phyloP scores from a whole-genome alignment of 2,113 vertebrate genomes.

The Macroglossus sobrinus region DNA sequence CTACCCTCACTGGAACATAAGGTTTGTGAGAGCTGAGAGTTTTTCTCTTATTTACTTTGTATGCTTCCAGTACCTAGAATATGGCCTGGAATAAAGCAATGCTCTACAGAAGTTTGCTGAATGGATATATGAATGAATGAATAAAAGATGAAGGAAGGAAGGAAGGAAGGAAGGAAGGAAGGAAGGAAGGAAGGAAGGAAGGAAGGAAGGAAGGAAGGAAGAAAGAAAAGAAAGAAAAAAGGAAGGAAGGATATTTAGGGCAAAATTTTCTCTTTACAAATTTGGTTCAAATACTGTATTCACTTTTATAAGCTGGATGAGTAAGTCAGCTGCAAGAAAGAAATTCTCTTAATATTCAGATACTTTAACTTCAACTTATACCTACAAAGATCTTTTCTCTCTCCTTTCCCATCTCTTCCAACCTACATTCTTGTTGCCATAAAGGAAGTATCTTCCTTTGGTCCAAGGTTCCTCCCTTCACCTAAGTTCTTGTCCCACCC shows the following conservation, averaged over 20 bases:
- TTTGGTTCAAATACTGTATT: background rate
- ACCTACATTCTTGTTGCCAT: accelerated
- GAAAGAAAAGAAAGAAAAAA: no score
- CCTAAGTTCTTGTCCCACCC: no score
- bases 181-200: no score
- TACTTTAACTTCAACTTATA: background rate
- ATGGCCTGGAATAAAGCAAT: background rate
- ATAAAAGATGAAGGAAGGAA: no score
- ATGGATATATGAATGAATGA: background rate
- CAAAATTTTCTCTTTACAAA: background rate
- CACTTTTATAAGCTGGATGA: background rate
- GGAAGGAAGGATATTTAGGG: background rate
- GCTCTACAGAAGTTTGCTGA: background rate
- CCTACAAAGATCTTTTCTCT: background rate
- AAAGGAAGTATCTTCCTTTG: background rate
- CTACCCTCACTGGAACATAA: background rate
- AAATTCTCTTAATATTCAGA: background rate
- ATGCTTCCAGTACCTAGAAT: background rate
- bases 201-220: no score
- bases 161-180: no score
- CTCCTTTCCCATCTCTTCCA: accelerated
- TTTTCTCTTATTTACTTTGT: background rate
- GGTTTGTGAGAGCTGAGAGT: background rate
- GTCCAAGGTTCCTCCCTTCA: background rate
- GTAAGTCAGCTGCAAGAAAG: background rate